Base-by-base conservation (phyloP, 2,797 vertebrate genomes). In the Glyptemys insculpta region DNA sequence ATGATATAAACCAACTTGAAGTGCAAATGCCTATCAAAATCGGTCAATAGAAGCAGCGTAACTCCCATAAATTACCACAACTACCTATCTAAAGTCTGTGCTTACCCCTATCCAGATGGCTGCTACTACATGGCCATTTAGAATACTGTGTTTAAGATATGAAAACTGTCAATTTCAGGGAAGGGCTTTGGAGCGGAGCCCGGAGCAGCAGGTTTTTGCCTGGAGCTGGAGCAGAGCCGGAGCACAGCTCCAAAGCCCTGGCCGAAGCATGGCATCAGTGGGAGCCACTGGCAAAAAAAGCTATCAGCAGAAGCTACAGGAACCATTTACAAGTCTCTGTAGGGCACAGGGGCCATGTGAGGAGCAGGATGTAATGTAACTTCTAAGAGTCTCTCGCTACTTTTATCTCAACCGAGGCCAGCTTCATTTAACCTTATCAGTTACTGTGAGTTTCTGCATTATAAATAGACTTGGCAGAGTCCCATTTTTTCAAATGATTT, bases 271-370 rank as follows among this genome's bases (percentile, higher is more conserved):
- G 65, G n/a, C 34, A 12, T 79, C 74, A 89, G 15, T 9, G 18
- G 62, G 34, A 68, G 29, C 54, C 27, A 52, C 6, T 87, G 76
- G 4, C 68, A 86, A 1, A 9, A 53, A 1, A 29, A 52, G 16
- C 10, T 34, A 91, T 2, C n/a, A 74, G 53, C 3, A 89, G 15
- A 2, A 82, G 78, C 0, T 2, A 15, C 19, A 47, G 23, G 72
- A 27, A 25, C 21, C 72, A 41, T 68, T 68, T 37, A 68, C n/a
- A n/a, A n/a, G n/a, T n/a, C n/a, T n/a, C n/a, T n/a, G n/a, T n/a
- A n/a, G n/a, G 10, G 37, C 21, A 6, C 3, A 83, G 37, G 37
- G 9, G 59, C 10, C 37, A 85, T 3, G 34, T 0, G 0, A 8
- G 3, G 76, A 78, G 3, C 4, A 78, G 23, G 8, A 44, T 56